Evolutionary conservation across 2,797 vertebrate species (phyloP), one percentile per base, ranked within the genome.

Genomic region (Atherinosoma microstoma): DNA sequence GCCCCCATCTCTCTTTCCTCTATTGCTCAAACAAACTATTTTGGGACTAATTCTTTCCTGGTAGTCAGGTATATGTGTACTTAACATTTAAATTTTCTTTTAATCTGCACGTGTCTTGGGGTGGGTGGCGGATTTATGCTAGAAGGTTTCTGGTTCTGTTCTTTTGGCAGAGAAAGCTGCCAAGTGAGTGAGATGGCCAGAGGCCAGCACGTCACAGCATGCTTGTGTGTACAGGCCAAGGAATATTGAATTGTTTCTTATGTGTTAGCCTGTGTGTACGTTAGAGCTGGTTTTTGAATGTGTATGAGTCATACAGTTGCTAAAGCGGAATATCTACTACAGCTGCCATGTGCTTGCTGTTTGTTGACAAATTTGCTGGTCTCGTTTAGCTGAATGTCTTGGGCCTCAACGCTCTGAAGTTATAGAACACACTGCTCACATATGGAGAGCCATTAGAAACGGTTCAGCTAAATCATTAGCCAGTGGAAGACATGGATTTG

Each of bases 101-200:
- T 57, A 3, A 9, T 57, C 32, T 68, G 30, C 45, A 20, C 53
- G 80, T 86, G 78, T 79, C 84, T 85, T 74, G 47, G 74, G 84
- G 77, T 54, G 38, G 75, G 61, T 75, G 76, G 70, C 70, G 29
- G 76, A 65, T 79, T 87, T 86, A 88, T 80, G 63, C 71, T 69
- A 30, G 69, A 79, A 65, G 65, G 79, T 79, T 87, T 67, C 75
- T 85, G 57, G 79, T 87, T 84, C 56, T 82, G 54, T 80, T 86
- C 45, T 75, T 79, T 79, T 92, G 91, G 89, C 88, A 91, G 77
- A 78, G 78, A 92, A 94, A 94, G 90, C 77, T 79, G 89, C 85
- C 67, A 71, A 89, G 86, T 73, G 82, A 91, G 90, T 79, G 79
- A 92, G 85, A 73, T 79, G 68, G 85, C 45, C 36, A 86, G 76